Conservation (phyloP, 2,797 vertebrate genomes). For the Rhinogobio ventralis region DNA sequence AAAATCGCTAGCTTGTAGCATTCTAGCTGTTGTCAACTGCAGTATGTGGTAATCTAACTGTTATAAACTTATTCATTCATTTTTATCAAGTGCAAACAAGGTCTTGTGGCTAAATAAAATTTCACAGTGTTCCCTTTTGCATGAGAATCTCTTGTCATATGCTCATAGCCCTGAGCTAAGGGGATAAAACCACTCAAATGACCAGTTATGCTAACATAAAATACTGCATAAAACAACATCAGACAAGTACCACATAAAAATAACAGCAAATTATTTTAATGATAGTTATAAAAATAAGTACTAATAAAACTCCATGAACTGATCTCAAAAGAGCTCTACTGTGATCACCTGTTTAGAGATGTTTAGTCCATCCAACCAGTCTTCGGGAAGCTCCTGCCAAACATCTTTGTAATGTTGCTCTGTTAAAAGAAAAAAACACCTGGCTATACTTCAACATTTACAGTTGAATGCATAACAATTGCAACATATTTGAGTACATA, state of each 20-base stretch:
- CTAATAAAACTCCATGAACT: background rate
- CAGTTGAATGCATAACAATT: background rate
- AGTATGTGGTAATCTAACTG: background rate
- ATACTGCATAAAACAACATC: background rate
- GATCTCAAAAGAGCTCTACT: background rate
- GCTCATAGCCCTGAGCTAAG: background rate
- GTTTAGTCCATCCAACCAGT: constrained; percentile 56
- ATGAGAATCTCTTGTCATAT: background rate
- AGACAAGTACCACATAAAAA: background rate
- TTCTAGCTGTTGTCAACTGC: background rate
- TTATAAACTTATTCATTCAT: constrained; percentile 1
- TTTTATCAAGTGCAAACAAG: background rate
- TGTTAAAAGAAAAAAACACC: constrained; percentile 21
- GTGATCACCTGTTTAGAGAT: constrained; percentile 50
- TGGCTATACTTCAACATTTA: too few species aligned
- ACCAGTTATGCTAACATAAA: background rate
- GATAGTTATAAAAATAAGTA: background rate
- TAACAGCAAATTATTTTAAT: background rate
- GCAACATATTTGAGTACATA: background rate
- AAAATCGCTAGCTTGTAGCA: background rate
- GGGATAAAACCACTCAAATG: background rate
- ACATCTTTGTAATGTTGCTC: constrained; percentile 56
- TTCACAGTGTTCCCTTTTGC: background rate
- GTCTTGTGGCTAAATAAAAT: constrained; percentile 2
- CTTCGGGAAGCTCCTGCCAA: constrained; percentile 57